Conservation (phyloP, 2,797 vertebrate species). For the Rhincodon typus region DNA sequence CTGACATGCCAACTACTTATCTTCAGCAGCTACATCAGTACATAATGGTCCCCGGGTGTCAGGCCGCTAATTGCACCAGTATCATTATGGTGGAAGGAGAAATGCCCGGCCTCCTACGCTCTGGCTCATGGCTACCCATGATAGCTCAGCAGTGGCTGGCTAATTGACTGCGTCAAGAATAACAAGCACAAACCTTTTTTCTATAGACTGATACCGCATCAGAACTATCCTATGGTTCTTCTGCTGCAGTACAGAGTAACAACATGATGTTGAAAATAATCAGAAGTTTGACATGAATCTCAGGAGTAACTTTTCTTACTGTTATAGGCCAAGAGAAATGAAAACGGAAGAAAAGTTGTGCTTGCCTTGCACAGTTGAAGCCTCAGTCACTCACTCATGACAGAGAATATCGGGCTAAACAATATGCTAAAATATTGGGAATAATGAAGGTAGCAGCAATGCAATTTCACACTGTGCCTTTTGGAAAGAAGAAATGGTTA, state of each 20-base stretch:
- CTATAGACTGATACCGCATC: too few relatives aligned
- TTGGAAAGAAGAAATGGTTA: conserved; percentile 12
- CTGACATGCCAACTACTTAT: conserved; percentile 11
- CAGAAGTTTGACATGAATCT: background rate
- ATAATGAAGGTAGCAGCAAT: background rate
- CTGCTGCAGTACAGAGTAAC: background rate
- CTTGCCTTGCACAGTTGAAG: background rate
- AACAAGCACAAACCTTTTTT: background rate
- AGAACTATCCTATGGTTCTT: background rate
- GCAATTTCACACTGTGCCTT: background rate
- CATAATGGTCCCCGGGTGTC: background rate
- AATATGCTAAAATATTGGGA: conserved; percentile 28
- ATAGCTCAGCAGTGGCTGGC: background rate
- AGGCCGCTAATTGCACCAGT: background rate
- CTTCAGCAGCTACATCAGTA: background rate
- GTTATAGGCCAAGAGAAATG: background rate
- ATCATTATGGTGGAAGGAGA: background rate
- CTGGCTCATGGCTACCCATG: background rate
- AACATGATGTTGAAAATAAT: background rate
- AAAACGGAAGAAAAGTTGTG: too few relatives aligned
- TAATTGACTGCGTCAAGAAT: background rate
- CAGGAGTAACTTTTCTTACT: background rate
- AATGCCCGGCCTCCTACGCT: background rate
- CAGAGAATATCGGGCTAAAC: background rate
- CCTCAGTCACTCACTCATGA: background rate